Evolutionary conservation across 2,797 vertebrate genomes (phyloP).

Genomic region (Betta splendens): DNA sequence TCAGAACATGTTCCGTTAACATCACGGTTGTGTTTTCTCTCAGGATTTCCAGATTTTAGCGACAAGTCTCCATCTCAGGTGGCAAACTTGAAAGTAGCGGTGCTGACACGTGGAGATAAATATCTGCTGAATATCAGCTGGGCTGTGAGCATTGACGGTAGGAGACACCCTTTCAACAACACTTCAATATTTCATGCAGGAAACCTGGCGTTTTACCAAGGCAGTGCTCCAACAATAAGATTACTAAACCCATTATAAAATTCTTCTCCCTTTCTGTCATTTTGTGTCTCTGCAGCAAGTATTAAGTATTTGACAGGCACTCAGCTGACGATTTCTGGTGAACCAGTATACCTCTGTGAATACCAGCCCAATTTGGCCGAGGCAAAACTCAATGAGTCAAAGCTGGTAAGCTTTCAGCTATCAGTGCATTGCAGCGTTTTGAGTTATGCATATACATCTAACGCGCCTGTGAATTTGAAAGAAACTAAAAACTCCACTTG

Average conservation of each 20-base stretch:
- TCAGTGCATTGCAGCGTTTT: background rate
- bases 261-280: conserved; percentile 1
- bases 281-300: conserved; percentile 53
- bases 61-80: conserved; percentile 62
- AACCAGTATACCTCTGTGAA: background rate
- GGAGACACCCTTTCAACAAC: conserved; percentile 38
- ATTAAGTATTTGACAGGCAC: conserved; percentile 28
- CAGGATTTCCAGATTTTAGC: rapidly evolving
- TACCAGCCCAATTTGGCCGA: conserved; percentile 45
- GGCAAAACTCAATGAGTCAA: background rate
- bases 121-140: conserved; percentile 78
- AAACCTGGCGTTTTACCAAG: no score
- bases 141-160: conserved; percentile 83
- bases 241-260: no score
- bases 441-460: background rate
- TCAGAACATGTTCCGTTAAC: background rate
- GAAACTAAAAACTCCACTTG: background rate
- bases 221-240: no score
- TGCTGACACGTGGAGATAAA: background rate
- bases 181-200: no score
- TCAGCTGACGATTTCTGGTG: rapidly evolving
- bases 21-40: conserved; percentile 20
- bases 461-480: background rate
- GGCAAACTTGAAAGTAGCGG: conserved; percentile 40
- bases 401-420: no score